phyloP scores from a whole-genome alignment of 53 echinoderm and acorn worm species.

The Patiria pectinifera region DNA sequence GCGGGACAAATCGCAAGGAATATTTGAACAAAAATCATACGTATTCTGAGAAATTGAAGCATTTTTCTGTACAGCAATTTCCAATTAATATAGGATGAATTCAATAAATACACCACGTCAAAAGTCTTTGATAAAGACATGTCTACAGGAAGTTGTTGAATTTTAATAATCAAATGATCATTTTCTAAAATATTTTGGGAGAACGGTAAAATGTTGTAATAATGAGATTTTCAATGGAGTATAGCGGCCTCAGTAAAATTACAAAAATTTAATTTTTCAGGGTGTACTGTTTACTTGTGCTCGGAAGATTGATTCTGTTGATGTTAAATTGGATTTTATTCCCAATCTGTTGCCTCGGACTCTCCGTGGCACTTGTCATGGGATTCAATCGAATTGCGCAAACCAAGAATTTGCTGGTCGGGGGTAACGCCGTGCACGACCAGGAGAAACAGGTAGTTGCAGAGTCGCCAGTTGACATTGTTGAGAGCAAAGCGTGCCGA shows the following conservation, averaged over 20 bases:
- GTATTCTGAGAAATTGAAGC: too few relatives aligned
- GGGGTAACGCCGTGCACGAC: conserved; percentile 84
- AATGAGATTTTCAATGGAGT: neutral
- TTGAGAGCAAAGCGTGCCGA: conserved; percentile 88
- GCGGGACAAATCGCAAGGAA: too few relatives aligned
- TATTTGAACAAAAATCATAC: too few relatives aligned
- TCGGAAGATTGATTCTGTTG: neutral
- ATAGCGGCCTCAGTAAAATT: neutral
- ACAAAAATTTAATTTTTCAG: neutral
- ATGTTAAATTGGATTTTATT: conserved; percentile 5
- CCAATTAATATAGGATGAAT: too few relatives aligned
- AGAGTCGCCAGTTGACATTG: conserved; percentile 89
- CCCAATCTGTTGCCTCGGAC: conserved; percentile 57
- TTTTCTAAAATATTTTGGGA: too few relatives aligned
- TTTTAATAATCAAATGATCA: too few relatives aligned
- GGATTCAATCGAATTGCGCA: conserved; percentile 78
- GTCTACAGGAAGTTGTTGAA: too few relatives aligned
- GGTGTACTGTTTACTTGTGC: neutral
- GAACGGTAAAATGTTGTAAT: neutral
- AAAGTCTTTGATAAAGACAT: too few relatives aligned
- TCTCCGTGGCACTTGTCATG: conserved; percentile 18
- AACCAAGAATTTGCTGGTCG: conserved; percentile 85
- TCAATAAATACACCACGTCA: too few relatives aligned
- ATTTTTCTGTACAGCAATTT: too few relatives aligned
- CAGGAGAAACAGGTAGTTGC: conserved; percentile 91